These are phyloP conservation scores for Dendrocopos noguchii DNA, from an alignment of 2,113 vertebrate genomes.

Conservation along the genomic window DNA sequence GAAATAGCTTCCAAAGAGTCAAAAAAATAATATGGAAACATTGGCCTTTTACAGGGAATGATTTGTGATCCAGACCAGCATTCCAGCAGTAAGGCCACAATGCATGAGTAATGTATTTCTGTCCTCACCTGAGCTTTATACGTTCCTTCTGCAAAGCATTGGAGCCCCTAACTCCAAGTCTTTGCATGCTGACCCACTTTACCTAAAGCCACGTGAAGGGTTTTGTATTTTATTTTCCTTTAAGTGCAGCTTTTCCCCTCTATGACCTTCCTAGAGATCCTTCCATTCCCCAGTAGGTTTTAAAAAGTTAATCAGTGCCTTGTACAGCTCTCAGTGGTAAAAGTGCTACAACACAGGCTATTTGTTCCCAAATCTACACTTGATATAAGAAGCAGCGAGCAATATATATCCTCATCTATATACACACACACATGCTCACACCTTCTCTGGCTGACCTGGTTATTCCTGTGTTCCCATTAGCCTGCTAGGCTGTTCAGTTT, in stretches of 20 bases:
- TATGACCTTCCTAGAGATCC: neutral
- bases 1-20: neutral
- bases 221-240: neutral
- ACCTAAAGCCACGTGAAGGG: neutral
- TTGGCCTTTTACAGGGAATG: neutral
- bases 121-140: neutral
- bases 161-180: neutral
- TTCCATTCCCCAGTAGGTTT: conserved; percentile 2
- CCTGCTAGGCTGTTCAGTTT: conserved; percentile 26
- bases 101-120: neutral
- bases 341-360: neutral
- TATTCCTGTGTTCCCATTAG: conserved; percentile 33
- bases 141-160: neutral
- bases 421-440: neutral
- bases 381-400: neutral
- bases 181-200: fast-evolving
- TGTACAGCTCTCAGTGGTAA: neutral
- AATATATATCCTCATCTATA: neutral
- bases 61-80: neutral
- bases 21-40: neutral
- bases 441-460: conserved; percentile 44
- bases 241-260: neutral
- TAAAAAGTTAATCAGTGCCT: conserved; percentile 41
- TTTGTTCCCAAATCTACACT: conserved; percentile 38
- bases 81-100: neutral